phyloP scores from a whole-genome alignment of 2,113 vertebrate species.

The Hippopotamus amphibius region DNA sequence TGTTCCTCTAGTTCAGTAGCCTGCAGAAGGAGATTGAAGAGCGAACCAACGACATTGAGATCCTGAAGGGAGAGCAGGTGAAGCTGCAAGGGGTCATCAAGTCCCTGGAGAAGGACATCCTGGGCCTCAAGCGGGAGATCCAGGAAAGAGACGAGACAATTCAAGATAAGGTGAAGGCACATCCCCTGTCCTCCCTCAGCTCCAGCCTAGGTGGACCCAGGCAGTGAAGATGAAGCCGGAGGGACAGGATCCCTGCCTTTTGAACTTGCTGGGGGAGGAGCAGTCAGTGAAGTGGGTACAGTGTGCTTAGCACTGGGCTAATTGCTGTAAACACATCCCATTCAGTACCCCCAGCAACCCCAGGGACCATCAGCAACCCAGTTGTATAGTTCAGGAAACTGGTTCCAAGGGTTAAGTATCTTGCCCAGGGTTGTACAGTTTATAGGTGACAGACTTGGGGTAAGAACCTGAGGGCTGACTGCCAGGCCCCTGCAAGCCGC shows the following conservation, averaged over 20 bases:
- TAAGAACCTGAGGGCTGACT: not conserved
- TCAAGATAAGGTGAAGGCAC: slow-evolving; percentile 91
- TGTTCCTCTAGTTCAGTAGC: slow-evolving; percentile 88
- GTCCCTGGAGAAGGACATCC: slow-evolving; percentile 92
- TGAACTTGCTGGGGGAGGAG: not conserved
- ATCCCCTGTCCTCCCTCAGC: not conserved
- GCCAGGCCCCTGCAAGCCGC: not conserved
- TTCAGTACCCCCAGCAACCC: not conserved
- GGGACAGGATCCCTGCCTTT: not conserved
- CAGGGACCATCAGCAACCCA: not conserved
- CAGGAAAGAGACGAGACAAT: slow-evolving; percentile 91
- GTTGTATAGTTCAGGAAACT: not conserved
- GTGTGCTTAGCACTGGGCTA: not conserved
- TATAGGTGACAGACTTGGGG: not conserved
- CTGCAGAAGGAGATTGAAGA: slow-evolving; percentile 93
- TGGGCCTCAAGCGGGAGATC: slow-evolving; percentile 91
- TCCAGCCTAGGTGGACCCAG: not conserved
- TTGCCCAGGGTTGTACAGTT: not conserved
- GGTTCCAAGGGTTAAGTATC: not conserved
- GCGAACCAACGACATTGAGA: slow-evolving; percentile 85
- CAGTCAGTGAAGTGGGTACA: accelerated
- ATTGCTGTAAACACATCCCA: not conserved
- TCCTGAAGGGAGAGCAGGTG: slow-evolving; percentile 90
- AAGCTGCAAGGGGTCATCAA: slow-evolving; percentile 91
- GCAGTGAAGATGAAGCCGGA: not conserved